Percentiles rank a stretch among this genome's conserved stretches.
phyloP scores from a whole-genome alignment of 2,113 vertebrate species.

The Motacilla tschutschensis region DNA sequence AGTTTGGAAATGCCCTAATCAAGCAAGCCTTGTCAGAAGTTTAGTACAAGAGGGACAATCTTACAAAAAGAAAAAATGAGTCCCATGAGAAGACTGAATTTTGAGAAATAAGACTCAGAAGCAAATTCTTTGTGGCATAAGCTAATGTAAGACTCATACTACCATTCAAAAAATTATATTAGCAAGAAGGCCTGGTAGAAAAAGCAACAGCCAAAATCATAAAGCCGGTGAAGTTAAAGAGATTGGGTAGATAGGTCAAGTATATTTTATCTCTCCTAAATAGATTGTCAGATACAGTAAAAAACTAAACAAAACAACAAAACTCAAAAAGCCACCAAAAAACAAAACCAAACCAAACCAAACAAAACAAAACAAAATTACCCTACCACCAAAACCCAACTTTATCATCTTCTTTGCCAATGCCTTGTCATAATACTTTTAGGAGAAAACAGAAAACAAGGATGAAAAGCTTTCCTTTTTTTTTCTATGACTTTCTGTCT shows the following conservation, averaged over 20 bases:
- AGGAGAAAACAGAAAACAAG: not conserved
- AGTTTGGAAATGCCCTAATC: not conserved
- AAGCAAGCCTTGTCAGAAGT: not conserved
- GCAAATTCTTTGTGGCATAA: not conserved
- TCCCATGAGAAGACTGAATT: not conserved
- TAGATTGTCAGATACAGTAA: not conserved
- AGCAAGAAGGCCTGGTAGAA: not conserved
- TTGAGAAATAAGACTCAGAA: not conserved
- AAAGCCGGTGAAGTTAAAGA: not conserved
- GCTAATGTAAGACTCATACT: not conserved
- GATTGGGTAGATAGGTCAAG: not conserved
- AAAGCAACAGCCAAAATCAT: not conserved
- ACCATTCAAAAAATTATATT: not conserved
- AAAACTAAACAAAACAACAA: not conserved
- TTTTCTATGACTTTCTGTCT: not conserved
- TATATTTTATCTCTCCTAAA: not conserved
- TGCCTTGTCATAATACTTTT: not conserved
- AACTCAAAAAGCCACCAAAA: not conserved
- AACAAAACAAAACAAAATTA: not conserved
- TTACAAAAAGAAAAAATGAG: not conserved
- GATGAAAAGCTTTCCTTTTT: not conserved
- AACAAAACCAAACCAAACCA: no score
- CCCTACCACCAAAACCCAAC: not conserved
- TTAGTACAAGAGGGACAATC: not conserved
- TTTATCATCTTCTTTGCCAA: not conserved